Conservation (phyloP, 2,113 vertebrate genomes). For the Hippocampus barbouri region DNA sequence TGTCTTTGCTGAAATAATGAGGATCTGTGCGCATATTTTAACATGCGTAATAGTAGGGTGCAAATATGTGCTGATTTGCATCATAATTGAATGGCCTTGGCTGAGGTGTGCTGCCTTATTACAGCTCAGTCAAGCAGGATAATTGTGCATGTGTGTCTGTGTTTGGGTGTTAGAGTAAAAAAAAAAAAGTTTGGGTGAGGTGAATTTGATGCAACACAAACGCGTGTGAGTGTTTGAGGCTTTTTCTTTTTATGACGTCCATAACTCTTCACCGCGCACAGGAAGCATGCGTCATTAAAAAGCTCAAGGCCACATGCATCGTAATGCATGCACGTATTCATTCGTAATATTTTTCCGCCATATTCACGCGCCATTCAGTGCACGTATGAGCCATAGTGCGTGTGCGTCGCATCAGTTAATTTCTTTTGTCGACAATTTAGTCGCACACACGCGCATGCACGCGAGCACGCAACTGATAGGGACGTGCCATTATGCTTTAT, state of each 20-base stretch:
- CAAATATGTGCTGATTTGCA: constrained; percentile 14
- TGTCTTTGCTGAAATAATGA: constrained; percentile 11
- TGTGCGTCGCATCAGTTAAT: background rate
- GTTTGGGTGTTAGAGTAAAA: background rate
- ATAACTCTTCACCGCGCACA: constrained; percentile 55
- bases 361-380: background rate
- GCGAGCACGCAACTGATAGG: background rate
- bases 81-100: background rate
- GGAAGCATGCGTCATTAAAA: constrained; percentile 40
- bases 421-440: constrained; percentile 1
- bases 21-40: constrained; percentile 1
- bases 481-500: background rate
- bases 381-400: background rate
- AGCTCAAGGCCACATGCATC: constrained; percentile 47
- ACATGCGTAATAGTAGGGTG: constrained; percentile 1
- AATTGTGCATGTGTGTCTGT: background rate
- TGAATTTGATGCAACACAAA: constrained; percentile 4
- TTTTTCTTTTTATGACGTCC: constrained; percentile 51
- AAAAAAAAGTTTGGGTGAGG: background rate
- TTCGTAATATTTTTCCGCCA: background rate
- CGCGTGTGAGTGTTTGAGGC: constrained; percentile 4
- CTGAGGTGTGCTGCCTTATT: constrained; percentile 5
- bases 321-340: background rate
- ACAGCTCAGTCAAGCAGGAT: background rate
- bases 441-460: too few species aligned